Evolutionary conservation across 2,888 invertebrate species (phyloP).

Genomic region (Biston stratarius): DNA sequence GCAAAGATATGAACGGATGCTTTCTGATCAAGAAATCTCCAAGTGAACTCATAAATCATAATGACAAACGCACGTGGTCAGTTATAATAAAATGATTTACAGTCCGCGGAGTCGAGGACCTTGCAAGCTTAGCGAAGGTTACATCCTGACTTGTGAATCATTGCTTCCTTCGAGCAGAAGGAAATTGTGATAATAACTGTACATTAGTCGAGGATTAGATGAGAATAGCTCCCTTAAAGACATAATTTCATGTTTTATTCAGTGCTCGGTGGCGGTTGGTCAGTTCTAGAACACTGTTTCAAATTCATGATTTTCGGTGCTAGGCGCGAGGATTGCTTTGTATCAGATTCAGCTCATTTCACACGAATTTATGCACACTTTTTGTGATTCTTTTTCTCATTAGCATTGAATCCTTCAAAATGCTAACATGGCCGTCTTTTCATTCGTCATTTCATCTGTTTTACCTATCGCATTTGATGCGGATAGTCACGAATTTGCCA

Average conservation of each 20-base stretch:
- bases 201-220: conserved; percentile 9
- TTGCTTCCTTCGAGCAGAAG: conserved; percentile 52
- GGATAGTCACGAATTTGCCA: conserved; percentile 24
- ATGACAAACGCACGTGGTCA: conserved; percentile 47
- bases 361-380: conserved; percentile 9
- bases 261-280: too few relatives aligned
- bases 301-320: background rate
- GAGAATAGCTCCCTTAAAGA: too few relatives aligned
- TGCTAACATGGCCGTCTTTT: conserved; percentile 19
- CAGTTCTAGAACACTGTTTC: background rate
- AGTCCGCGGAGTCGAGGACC: conserved; percentile 63
- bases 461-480: conserved; percentile 21
- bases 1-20: background rate
- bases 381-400: conserved; percentile 11
- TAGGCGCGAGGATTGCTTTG: background rate
- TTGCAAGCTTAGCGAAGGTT: conserved; percentile 66
- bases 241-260: too few relatives aligned
- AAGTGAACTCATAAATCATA: conserved; percentile 35
- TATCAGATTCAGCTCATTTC: conserved; percentile 9
- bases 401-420: conserved; percentile 9
- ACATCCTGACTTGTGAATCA: conserved; percentile 72
- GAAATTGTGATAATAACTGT: conserved; percentile 37
- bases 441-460: conserved; percentile 11
- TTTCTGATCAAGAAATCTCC: conserved; percentile 22
- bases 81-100: conserved; percentile 63